Evolutionary conservation across 2,888 invertebrate genomes (phyloP).

Genomic region (Chymomyza fuscimana): DNA sequence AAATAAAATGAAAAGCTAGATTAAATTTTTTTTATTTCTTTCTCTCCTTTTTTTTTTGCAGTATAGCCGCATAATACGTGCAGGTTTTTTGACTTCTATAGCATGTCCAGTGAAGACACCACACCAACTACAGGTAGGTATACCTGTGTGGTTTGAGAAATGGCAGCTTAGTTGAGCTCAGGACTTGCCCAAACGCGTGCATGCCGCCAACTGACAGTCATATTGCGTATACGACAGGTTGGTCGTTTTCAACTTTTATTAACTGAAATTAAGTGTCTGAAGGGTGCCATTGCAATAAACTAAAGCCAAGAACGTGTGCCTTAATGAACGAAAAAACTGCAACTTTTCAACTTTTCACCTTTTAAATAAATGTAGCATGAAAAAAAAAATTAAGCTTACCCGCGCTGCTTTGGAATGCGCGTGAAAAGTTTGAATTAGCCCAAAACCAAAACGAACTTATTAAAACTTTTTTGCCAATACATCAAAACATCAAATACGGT

Average conservation of each 20-base stretch:
- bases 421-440: conserved; percentile 27
- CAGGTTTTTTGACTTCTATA: background rate
- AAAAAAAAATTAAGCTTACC: background rate
- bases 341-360: background rate
- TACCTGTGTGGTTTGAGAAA: conserved; percentile 5
- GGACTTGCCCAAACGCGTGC: conserved; percentile 11
- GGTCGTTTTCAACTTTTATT: conserved; percentile 1
- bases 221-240: conserved; percentile 57
- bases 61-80: background rate
- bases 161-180: conserved; percentile 33
- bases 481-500: conserved; percentile 48
- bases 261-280: background rate
- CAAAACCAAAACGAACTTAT: conserved; percentile 53
- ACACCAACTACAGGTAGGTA: background rate
- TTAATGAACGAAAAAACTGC: background rate
- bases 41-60: background rate
- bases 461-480: conserved; percentile 58
- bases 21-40: conserved; percentile 61
- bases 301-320: background rate
- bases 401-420: background rate
- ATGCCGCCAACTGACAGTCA: conserved; percentile 35
- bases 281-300: background rate
- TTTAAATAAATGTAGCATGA: background rate
- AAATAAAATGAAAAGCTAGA: conserved; percentile 57
- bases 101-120: background rate